phyloP scores from a whole-genome alignment of 2,797 vertebrate species.

The Brachyalestes nurse region DNA sequence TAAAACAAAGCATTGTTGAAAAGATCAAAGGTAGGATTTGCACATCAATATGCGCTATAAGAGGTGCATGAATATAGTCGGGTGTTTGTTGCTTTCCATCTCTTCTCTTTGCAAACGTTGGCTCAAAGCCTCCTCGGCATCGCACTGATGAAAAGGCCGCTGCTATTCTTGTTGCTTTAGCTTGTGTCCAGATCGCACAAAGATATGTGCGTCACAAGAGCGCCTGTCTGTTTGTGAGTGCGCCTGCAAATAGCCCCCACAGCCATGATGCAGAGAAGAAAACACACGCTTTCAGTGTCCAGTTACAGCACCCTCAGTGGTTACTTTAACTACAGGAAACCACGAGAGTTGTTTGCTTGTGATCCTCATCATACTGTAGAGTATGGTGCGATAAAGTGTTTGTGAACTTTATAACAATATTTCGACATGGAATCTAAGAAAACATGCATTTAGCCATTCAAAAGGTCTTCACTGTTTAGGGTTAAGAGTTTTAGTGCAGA shows the following conservation, averaged over 20 bases:
- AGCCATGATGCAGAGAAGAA: constrained; percentile 27
- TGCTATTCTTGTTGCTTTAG: constrained; percentile 57
- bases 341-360: neutral
- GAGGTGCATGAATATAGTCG: constrained; percentile 58
- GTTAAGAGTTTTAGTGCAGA: no score
- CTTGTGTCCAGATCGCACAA: constrained; percentile 43
- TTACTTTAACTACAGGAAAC: constrained; percentile 7
- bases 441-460: no score
- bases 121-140: constrained; percentile 44
- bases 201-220: constrained; percentile 57
- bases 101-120: constrained; percentile 43
- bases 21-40: constrained; percentile 68
- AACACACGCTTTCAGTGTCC: constrained; percentile 29
- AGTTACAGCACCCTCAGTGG: constrained; percentile 11
- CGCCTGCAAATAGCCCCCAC: constrained; percentile 45
- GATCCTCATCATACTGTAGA: neutral
- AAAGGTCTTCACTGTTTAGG: no score
- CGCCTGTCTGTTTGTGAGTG: constrained; percentile 43
- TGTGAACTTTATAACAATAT: no score
- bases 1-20: constrained; percentile 51
- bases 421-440: no score
- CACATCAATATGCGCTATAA: constrained; percentile 69
- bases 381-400: no score
- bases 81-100: constrained; percentile 38
- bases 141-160: constrained; percentile 52